Evolutionary conservation across 2,113 vertebrate genomes (phyloP).

Genomic region (Callospermophilus lateralis): DNA sequence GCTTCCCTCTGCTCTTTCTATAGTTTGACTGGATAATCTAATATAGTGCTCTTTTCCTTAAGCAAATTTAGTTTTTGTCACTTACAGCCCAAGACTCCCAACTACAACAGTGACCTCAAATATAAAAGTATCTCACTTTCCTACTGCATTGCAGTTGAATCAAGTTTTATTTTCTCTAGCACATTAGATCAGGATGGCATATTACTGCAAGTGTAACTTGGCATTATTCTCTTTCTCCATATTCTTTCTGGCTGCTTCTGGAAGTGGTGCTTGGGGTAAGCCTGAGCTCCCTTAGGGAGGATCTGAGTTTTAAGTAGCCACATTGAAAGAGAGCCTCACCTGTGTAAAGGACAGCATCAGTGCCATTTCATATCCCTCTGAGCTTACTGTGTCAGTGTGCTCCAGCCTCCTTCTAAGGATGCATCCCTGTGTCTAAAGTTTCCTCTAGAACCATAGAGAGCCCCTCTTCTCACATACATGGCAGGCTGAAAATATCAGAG

Average conservation of each 20-base stretch:
- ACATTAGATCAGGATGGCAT: neutral
- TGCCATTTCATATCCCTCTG: neutral
- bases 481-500: neutral
- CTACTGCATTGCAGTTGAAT: neutral
- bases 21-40: neutral
- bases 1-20: neutral
- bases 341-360: neutral
- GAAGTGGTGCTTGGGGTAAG: neutral
- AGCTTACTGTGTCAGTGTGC: neutral
- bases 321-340: neutral
- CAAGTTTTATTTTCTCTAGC: slow-evolving; percentile 27
- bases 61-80: slow-evolving; percentile 29
- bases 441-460: neutral
- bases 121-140: neutral
- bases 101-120: neutral
- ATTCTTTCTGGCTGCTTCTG: neutral
- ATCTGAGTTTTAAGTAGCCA: neutral
- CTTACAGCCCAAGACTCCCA: neutral
- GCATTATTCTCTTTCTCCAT: neutral
- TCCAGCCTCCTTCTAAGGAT: neutral
- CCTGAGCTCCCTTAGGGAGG: neutral
- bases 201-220: neutral
- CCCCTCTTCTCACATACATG: neutral
- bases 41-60: neutral
- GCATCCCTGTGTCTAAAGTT: neutral